phyloP scores from a whole-genome alignment of 2,888 invertebrate species.

The Drosophila ochracea region DNA sequence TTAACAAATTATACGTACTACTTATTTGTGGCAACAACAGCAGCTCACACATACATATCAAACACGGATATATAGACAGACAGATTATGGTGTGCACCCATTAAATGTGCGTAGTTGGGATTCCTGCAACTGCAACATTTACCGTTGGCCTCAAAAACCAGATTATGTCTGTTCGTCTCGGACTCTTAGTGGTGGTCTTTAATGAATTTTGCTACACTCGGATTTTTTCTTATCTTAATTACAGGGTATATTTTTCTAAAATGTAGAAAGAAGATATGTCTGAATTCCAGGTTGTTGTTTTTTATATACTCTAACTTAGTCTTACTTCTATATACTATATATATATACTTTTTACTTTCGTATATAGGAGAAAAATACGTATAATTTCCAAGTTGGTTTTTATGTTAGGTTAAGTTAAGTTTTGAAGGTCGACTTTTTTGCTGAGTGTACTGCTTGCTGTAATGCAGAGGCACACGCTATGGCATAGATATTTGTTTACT shows the following conservation, averaged over 20 bases:
- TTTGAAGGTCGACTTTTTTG: neutral
- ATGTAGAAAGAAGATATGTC: neutral
- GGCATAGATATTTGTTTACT: constrained; percentile 5
- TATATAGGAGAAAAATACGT: too few species aligned
- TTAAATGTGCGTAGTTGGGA: constrained; percentile 21
- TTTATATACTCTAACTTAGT: neutral
- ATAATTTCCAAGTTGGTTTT: too few species aligned
- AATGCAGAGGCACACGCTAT: constrained; percentile 10
- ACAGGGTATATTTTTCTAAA: neutral
- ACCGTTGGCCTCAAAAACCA: constrained; percentile 70
- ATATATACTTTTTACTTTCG: neutral
- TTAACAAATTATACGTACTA: constrained; percentile 16
- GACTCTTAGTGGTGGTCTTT: constrained; percentile 31
- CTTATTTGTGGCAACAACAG: constrained; percentile 12
- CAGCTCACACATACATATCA: neutral
- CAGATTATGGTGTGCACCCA: constrained; percentile 47
- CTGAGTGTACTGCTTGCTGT: neutral
- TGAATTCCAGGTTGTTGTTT: too few species aligned
- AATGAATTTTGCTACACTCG: constrained; percentile 44
- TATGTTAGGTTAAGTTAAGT: too few species aligned
- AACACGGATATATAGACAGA: constrained; percentile 11
- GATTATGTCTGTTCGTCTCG: constrained; percentile 42
- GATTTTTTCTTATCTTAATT: neutral
- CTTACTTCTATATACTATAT: neutral
- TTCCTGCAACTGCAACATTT: constrained; percentile 42